A percentile compares a stretch with the other conserved stretches of the same genome.
phyloP scores from a whole-genome alignment of 2,888 invertebrate genomes.

The Acronicta leporina region DNA sequence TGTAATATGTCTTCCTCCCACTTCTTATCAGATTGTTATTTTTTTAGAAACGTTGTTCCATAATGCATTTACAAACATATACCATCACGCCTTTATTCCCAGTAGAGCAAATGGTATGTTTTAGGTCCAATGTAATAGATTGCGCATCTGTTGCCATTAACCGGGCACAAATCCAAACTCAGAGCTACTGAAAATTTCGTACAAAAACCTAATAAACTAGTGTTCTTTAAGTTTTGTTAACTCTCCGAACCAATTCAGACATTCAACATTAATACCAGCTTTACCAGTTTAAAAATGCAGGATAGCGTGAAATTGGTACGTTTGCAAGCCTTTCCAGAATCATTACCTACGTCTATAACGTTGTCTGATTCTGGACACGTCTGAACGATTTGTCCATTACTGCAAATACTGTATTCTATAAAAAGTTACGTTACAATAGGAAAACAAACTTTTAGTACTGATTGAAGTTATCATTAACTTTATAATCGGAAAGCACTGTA shows the following conservation, averaged over 20 bases:
- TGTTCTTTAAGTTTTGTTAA: neutral
- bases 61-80: no score
- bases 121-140: no score
- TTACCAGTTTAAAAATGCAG: neutral
- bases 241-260: neutral
- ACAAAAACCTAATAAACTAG: no score
- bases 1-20: neutral
- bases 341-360: constrained; percentile 4
- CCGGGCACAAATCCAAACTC: no score
- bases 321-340: constrained; percentile 6
- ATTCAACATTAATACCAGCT: neutral
- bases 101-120: no score
- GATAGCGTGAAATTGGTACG: constrained; percentile 14
- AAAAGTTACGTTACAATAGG: neutral
- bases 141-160: no score
- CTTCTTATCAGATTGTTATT: no score
- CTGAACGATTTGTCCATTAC: constrained; percentile 3
- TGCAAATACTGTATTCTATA: neutral
- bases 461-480: constrained; percentile 39
- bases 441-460: constrained; percentile 44
- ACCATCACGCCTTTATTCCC: no score
- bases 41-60: no score
- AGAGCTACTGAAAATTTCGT: no score
- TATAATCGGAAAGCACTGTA: constrained; percentile 18
- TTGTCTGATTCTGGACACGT: constrained; percentile 2